Conservation (phyloP, 2,113 vertebrate genomes). For the Siphamia tubifer region DNA sequence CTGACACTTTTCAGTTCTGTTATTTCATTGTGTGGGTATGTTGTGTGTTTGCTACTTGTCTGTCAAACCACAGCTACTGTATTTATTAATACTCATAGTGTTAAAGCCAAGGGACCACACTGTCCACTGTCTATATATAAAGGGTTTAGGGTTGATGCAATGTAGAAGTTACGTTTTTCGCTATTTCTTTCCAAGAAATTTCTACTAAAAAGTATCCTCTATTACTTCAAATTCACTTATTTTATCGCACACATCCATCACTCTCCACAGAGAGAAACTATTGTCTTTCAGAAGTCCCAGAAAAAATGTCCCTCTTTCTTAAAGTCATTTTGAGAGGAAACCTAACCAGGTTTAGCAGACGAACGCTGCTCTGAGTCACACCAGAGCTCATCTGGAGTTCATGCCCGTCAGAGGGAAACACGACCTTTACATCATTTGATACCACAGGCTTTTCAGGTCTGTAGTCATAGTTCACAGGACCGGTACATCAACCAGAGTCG, state of each 20-base stretch:
- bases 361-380: constrained; percentile 8
- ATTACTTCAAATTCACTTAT: too few relatives aligned
- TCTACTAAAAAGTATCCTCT: too few relatives aligned
- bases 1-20: too few relatives aligned
- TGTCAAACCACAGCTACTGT: too few relatives aligned
- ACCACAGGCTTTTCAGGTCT: not conserved
- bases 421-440: constrained; percentile 14
- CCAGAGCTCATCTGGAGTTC: constrained; percentile 6
- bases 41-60: too few relatives aligned
- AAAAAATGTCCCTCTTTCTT: not conserved
- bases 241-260: not conserved
- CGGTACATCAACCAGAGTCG: not conserved
- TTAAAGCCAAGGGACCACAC: too few relatives aligned
- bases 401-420: not conserved
- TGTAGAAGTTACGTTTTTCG: too few relatives aligned
- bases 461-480: not conserved
- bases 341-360: constrained; percentile 18
- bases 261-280: not conserved
- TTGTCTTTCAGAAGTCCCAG: not conserved
- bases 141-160: too few relatives aligned
- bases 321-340: constrained; percentile 2
- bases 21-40: too few relatives aligned
- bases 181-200: too few relatives aligned
- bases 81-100: too few relatives aligned
- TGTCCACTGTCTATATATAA: too few relatives aligned